Base-by-base conservation (phyloP, 2,113 vertebrate species). In the Carassius gibelio region DNA sequence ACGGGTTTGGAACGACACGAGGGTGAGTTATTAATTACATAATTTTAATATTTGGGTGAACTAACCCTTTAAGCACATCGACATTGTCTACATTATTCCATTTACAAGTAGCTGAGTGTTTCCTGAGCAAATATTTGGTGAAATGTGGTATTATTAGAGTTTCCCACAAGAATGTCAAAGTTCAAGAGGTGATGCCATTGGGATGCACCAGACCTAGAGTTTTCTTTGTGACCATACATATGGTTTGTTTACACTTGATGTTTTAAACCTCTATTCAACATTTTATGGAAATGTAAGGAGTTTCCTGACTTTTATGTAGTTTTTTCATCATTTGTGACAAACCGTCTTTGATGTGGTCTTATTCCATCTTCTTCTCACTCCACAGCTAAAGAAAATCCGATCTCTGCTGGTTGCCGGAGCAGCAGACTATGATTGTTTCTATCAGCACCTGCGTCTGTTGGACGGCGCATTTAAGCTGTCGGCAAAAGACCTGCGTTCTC, bases 391-490 rank as follows among this genome's bases (percentile, higher is more conserved):
- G 94, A 99, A 99, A 75, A 94, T 99, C 45, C 95, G 98, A 38
- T 99, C 98, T 0, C 84, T 99, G 89, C 94, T 99, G 57, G 96
- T 99, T 83, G 97, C 98, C 59, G 98, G 97, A 38, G 98, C 98
- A 34, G 88, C 96, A 50, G 95, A 92, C 82, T 96, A 99, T 6
- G 98, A 99, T 90, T 97, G 97, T 85, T 99, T 99, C 90, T 99
- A 96, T 91, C 98, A 99, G 91, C 98, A 99, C 90, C 92, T 99
- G 14, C 95, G 98, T 48, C 92, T 99, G 45, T 93, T 99, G 87
- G 98, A 99, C 52, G 97, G 97, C 78, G 97, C 98, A 68, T 98
- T 99, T 91, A 99, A 99, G 92, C 94, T 99, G 87, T 99, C 98
- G 0, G 98, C 98, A 72, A 99, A 99, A 94, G 98, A 99, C 90